Conservation (phyloP, 2,888 invertebrate genomes). For the Morpho achilles region DNA sequence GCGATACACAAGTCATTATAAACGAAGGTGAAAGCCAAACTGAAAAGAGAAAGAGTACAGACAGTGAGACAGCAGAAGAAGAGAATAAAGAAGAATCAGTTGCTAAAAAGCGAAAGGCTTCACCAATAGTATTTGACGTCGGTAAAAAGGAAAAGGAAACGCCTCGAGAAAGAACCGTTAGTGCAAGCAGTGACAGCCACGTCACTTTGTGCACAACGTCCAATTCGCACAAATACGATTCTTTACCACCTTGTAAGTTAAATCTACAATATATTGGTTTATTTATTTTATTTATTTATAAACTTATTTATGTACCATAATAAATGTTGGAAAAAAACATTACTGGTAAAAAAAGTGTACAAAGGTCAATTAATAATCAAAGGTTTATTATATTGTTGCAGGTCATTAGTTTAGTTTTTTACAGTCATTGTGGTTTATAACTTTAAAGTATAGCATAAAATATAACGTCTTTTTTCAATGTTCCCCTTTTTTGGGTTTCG, state of each 20-base stretch:
- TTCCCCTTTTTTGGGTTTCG: too few relatives aligned
- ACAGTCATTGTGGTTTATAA: too few relatives aligned
- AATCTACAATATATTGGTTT: neutral
- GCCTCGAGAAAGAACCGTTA: constrained; percentile 67
- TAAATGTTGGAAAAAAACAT: too few relatives aligned
- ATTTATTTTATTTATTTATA: neutral
- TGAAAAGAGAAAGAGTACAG: constrained; percentile 38
- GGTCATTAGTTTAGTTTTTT: neutral
- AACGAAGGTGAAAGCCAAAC: constrained; percentile 29
- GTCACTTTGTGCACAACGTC: constrained; percentile 53
- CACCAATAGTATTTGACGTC: constrained; percentile 79
- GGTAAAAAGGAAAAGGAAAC: constrained; percentile 47
- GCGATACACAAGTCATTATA: constrained; percentile 54
- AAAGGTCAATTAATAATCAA: neutral
- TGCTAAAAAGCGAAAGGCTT: constrained; percentile 64
- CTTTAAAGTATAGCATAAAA: too few relatives aligned
- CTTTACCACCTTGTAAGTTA: constrained; percentile 78
- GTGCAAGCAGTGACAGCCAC: constrained; percentile 64
- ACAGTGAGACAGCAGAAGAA: constrained; percentile 17
- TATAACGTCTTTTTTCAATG: too few relatives aligned
- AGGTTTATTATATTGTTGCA: neutral
- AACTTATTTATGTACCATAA: too few relatives aligned
- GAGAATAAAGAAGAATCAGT: constrained; percentile 31
- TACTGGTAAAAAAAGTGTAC: too few relatives aligned
- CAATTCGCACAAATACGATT: constrained; percentile 75